These are phyloP conservation scores for Pipistrellus pipistrellus DNA, from an alignment of 2,797 vertebrate species.

Conservation along the genomic window DNA sequence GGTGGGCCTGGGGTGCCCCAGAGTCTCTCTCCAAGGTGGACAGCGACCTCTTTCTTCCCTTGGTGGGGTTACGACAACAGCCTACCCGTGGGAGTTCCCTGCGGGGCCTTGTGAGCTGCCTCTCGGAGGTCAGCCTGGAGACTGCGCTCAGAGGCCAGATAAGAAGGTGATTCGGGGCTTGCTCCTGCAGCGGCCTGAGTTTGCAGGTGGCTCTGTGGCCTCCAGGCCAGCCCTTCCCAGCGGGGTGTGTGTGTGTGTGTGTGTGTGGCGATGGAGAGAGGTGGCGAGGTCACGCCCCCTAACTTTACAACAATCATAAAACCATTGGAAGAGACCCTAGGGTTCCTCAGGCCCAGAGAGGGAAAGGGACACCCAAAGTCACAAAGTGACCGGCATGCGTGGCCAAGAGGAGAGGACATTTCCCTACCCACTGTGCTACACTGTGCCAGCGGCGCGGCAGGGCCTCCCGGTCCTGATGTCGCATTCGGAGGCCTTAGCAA, in stretches of 20 bases:
- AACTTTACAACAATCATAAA: conserved; percentile 46
- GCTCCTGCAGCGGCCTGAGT: not conserved
- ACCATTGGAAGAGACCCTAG: not conserved
- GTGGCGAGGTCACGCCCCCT: not conserved
- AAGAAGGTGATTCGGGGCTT: not conserved
- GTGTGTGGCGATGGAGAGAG: not conserved
- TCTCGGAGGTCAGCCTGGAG: conserved; percentile 9
- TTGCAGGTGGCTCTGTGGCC: not conserved
- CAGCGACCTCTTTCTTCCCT: not conserved
- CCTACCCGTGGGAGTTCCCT: not conserved
- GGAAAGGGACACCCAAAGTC: not conserved
- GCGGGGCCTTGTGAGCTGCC: not conserved
- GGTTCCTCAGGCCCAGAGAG: not conserved
- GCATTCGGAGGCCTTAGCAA: not conserved
- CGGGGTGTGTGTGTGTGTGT: no score
- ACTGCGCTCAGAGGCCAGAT: not conserved
- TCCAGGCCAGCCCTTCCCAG: not conserved
- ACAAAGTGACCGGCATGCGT: not conserved
- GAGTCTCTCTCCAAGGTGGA: conserved; percentile 14
- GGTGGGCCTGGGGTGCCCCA: not conserved
- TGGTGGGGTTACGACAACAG: not conserved
- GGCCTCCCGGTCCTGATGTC: not conserved
- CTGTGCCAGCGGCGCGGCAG: not conserved
- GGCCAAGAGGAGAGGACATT: not conserved
- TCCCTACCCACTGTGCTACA: not conserved